A percentile compares a stretch with the other conserved stretches of the same genome.
These are phyloP conservation scores for Dicyrtoma fusca DNA, from an alignment of 2,888 invertebrate genomes.

Conservation along the genomic window DNA sequence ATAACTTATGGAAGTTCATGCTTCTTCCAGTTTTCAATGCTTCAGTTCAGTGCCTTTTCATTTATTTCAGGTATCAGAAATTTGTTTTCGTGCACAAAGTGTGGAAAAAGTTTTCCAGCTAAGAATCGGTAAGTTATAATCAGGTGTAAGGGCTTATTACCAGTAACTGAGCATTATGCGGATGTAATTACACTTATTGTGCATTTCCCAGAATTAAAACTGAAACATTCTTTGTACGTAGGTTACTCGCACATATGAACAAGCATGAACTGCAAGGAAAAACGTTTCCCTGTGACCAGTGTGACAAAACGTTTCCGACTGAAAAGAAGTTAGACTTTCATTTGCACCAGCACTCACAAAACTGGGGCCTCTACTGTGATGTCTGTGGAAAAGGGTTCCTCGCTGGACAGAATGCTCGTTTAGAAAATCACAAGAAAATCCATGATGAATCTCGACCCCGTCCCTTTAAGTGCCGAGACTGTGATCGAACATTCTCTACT, in stretches of 20 bases:
- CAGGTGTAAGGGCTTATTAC: background rate
- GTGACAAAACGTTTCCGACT: slow-evolving; percentile 14
- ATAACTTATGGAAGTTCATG: background rate
- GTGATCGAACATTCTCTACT: slow-evolving; percentile 7
- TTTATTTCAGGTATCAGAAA: slow-evolving; percentile 10
- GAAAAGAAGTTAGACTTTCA: slow-evolving; percentile 18
- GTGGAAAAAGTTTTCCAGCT: slow-evolving; percentile 11
- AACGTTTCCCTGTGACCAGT: slow-evolving; percentile 13
- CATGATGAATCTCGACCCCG: slow-evolving; percentile 9
- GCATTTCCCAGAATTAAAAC: background rate
- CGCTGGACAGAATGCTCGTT: background rate
- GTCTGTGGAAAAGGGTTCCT: slow-evolving; percentile 14
- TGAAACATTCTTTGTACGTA: background rate
- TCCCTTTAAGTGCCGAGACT: slow-evolving; percentile 2
- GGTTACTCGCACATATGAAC: background rate
- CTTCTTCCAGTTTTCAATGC: no score
- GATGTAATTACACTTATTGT: background rate
- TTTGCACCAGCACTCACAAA: slow-evolving; percentile 17
- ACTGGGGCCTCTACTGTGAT: slow-evolving; percentile 15
- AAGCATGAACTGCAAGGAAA: slow-evolving; percentile 9
- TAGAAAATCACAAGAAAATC: slow-evolving; percentile 16
- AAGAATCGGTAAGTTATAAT: slow-evolving; percentile 3
- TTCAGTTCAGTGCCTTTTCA: background rate
- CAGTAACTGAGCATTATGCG: no score
- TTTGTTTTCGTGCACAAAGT: background rate